Percentiles rank a stretch among this genome's conserved stretches.
Evolutionary conservation across 1,140 invertebrate species (phyloP).

Genomic region (Arctopsyche grandis): DNA sequence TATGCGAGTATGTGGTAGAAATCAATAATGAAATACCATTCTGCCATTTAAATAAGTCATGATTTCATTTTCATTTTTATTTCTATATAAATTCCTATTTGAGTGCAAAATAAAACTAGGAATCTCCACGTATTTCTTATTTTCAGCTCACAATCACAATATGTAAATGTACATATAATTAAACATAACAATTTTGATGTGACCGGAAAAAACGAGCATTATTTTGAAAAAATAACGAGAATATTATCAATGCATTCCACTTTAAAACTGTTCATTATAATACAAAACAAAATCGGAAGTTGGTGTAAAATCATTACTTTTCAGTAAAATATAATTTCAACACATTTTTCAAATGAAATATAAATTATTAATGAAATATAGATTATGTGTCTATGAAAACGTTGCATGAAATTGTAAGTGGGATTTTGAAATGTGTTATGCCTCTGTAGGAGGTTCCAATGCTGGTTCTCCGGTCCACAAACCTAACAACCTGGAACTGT

Average conservation of each 20-base stretch:
- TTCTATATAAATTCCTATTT: no score
- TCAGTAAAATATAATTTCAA: not conserved
- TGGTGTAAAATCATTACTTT: not conserved
- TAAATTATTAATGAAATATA: not conserved
- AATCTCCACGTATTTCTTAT: no score
- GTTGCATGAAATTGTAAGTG: not conserved
- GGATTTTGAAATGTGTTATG: slow-evolving; percentile 45
- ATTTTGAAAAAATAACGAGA: not conserved
- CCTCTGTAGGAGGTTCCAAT: slow-evolving; percentile 74
- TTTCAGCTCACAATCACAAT: no score
- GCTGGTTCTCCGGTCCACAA: slow-evolving; percentile 75
- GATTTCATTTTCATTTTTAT: no score
- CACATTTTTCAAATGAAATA: not conserved
- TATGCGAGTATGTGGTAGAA: no score
- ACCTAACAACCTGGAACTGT: slow-evolving; percentile 77
- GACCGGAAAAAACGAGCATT: no score
- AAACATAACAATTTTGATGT: no score
- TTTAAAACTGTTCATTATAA: not conserved
- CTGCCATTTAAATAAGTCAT: no score
- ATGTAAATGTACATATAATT: no score
- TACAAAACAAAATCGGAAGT: not conserved
- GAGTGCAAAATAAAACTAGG: no score
- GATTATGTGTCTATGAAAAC: not conserved
- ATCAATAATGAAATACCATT: no score
- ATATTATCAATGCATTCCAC: slow-evolving; percentile 28